Percentiles rank a stretch among this genome's conserved stretches.
These are phyloP conservation scores for Rhinopomastus cyanomelas DNA, from an alignment of 2,113 vertebrate genomes.

Conservation along the genomic window DNA sequence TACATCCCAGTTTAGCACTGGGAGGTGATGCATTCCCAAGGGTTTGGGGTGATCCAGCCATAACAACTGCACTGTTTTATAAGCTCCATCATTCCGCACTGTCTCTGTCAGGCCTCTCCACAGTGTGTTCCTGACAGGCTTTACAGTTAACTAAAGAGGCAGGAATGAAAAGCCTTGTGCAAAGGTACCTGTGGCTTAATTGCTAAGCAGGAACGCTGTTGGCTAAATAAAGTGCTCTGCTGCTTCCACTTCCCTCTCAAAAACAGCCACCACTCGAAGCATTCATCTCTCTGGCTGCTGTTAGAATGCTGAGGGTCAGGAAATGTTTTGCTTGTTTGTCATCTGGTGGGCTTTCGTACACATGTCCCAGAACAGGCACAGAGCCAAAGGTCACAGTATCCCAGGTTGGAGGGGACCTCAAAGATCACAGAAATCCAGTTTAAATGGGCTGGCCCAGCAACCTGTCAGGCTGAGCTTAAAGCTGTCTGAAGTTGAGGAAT, in stretches of 20 bases:
- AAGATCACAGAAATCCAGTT: too few species aligned
- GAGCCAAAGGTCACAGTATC: not conserved
- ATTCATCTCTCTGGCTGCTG: not conserved
- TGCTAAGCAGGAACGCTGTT: not conserved
- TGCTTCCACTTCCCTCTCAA: not conserved
- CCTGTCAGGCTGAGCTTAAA: too few species aligned
- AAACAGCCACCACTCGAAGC: not conserved
- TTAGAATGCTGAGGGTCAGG: not conserved
- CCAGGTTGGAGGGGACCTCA: too few species aligned
- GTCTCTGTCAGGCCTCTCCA: not conserved
- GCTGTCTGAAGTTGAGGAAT: too few species aligned
- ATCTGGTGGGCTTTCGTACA: not conserved
- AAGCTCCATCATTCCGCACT: not conserved
- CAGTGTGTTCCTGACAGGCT: not conserved
- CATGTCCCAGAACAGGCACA: not conserved
- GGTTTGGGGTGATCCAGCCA: not conserved
- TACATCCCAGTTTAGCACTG: not conserved
- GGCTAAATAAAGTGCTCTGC: not conserved
- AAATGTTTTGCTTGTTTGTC: not conserved
- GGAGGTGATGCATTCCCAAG: accelerated
- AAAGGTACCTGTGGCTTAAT: not conserved
- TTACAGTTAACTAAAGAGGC: not conserved
- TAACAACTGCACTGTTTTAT: not conserved
- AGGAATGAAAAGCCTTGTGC: not conserved
- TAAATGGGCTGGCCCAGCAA: too few species aligned